These are phyloP conservation scores for Glossophaga mutica DNA, from an alignment of 2,797 vertebrate species.

Conservation along the genomic window DNA sequence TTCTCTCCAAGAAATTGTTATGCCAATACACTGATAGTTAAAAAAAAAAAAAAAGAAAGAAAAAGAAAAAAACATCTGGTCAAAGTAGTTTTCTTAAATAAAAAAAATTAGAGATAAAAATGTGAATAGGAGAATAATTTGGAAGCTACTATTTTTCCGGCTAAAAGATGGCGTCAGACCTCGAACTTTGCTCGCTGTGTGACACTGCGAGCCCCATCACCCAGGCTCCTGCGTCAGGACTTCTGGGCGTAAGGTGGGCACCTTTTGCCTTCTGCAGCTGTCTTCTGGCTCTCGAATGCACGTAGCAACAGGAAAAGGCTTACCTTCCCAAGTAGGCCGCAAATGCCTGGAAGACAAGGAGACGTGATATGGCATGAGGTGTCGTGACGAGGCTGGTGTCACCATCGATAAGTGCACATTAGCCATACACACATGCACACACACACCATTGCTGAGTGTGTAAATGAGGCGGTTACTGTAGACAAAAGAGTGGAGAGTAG, in stretches of 20 bases:
- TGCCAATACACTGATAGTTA: not conserved
- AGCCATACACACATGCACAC: not conserved
- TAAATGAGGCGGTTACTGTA: not conserved
- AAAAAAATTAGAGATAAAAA: not conserved
- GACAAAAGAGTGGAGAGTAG: not conserved
- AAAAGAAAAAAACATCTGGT: not conserved
- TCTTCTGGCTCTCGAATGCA: not conserved
- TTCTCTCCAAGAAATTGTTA: not conserved
- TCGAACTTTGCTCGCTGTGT: not conserved
- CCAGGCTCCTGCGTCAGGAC: not conserved
- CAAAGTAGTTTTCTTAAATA: not conserved
- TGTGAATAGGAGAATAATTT: not conserved
- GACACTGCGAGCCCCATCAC: not conserved
- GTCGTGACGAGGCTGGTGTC: not conserved
- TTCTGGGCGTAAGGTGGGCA: not conserved
- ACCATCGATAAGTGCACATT: accelerated
- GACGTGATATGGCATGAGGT: not conserved
- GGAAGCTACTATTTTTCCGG: not conserved
- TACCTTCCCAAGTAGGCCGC: not conserved
- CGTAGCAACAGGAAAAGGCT: not conserved
- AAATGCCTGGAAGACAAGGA: not conserved
- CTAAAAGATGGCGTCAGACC: not conserved
- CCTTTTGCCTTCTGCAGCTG: not conserved
- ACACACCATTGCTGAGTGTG: not conserved
- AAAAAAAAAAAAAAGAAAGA: not conserved